Evolutionary conservation across 1,140 invertebrate genomes (phyloP).

Genomic region (Caligus rogercresseyi): DNA sequence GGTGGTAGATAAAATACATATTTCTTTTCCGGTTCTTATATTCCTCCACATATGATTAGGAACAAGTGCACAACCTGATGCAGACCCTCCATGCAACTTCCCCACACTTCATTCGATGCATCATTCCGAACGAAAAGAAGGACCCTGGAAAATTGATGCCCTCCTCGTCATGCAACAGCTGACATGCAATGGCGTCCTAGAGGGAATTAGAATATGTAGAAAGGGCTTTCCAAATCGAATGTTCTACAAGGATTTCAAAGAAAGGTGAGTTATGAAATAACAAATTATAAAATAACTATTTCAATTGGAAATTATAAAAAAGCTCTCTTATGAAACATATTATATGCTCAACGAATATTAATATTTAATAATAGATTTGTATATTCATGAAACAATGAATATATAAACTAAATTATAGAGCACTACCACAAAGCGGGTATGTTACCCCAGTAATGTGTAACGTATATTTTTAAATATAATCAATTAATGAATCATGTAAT

Average conservation of each 20-base stretch:
- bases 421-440: too few species aligned
- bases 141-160: conserved; percentile 32
- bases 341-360: background rate
- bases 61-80: conserved; percentile 16
- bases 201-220: conserved; percentile 42
- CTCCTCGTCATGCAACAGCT: conserved; percentile 36
- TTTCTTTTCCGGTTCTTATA: too few species aligned
- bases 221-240: conserved; percentile 41
- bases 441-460: too few species aligned
- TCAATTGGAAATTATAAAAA: background rate
- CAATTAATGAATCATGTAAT: too few species aligned
- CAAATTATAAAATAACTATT: background rate
- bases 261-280: conserved; percentile 15
- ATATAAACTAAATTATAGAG: too few species aligned
- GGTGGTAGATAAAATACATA: too few species aligned
- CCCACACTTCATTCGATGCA: conserved; percentile 46
- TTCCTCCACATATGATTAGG: too few species aligned
- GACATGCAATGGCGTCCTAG: conserved; percentile 42
- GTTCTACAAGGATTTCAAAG: conserved; percentile 23
- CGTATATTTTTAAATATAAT: too few species aligned
- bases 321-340: background rate
- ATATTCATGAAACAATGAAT: too few species aligned
- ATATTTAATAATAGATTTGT: too few species aligned
- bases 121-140: conserved; percentile 47
- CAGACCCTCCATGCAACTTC: conserved; percentile 37